Evolutionary conservation across 2,113 vertebrate genomes (phyloP).

Genomic region (Mionectes macconnelli): DNA sequence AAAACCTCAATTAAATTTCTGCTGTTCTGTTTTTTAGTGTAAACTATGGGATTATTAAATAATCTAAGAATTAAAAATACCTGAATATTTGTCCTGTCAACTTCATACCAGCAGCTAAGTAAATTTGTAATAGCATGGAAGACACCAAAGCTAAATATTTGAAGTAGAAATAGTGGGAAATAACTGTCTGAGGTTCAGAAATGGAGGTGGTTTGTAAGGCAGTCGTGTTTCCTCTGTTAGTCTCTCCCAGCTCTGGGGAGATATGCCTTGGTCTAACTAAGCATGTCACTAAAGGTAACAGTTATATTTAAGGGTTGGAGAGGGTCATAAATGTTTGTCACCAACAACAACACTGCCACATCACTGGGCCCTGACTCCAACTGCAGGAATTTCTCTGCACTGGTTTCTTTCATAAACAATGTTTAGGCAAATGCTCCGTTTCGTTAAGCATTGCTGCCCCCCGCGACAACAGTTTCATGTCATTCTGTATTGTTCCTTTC

Average conservation of each 20-base stretch:
- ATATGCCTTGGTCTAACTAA: not conserved
- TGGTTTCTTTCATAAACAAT: not conserved
- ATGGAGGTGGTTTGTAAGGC: conserved; percentile 57
- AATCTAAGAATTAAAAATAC: not conserved
- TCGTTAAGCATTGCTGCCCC: not conserved
- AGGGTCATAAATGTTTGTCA: not conserved
- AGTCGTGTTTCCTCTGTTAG: conserved; percentile 38
- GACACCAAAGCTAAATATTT: not conserved
- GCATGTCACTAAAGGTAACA: not conserved
- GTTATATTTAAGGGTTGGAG: not conserved
- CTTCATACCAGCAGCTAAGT: not conserved
- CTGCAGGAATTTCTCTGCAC: not conserved
- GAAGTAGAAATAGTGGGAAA: not conserved
- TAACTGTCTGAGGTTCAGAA: not conserved
- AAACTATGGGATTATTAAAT: not conserved
- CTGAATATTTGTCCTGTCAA: not conserved
- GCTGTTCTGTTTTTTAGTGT: not conserved
- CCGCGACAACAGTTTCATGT: not conserved
- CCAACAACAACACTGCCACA: not conserved
- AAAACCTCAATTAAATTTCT: not conserved
- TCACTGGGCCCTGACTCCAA: not conserved
- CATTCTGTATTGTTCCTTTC: not conserved
- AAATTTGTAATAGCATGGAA: not conserved
- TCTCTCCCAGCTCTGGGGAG: not conserved
- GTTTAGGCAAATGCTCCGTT: not conserved